These are phyloP conservation scores for Mellilla xanthometata DNA, from an alignment of 2,888 invertebrate genomes.

Conservation along the genomic window DNA sequence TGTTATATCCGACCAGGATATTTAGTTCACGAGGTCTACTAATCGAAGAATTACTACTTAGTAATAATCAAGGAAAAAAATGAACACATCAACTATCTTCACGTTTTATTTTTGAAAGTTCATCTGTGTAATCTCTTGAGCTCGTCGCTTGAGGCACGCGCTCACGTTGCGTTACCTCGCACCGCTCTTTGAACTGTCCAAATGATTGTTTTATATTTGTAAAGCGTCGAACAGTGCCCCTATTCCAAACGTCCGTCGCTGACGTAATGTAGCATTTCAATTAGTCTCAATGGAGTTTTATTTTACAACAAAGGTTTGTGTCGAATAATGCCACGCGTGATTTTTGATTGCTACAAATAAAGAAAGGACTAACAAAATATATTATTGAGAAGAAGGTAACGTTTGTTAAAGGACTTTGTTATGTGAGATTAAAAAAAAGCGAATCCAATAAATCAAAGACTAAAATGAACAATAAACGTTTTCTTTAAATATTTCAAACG, in stretches of 20 bases:
- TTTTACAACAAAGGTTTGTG: slow-evolving; percentile 61
- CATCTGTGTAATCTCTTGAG: background rate
- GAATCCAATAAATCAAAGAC: too few relatives aligned
- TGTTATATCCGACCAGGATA: too few relatives aligned
- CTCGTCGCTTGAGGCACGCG: slow-evolving; percentile 35
- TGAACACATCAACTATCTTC: too few relatives aligned
- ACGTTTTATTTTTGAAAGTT: too few relatives aligned
- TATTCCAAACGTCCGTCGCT: slow-evolving; percentile 52
- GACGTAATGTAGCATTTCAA: slow-evolving; percentile 76
- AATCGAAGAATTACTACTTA: too few relatives aligned
- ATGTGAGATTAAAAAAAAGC: too few relatives aligned
- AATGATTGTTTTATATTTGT: slow-evolving; percentile 82
- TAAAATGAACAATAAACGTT: too few relatives aligned
- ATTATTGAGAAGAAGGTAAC: slow-evolving; percentile 31
- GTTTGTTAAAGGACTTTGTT: slow-evolving; percentile 6
- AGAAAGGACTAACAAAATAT: slow-evolving; percentile 41
- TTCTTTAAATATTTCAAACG: too few relatives aligned
- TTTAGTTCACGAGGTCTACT: too few relatives aligned
- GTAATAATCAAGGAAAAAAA: too few relatives aligned
- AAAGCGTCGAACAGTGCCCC: slow-evolving; percentile 70
- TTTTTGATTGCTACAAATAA: slow-evolving; percentile 49
- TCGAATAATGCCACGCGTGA: slow-evolving; percentile 49
- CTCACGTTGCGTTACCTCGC: slow-evolving; percentile 63
- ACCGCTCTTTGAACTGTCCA: slow-evolving; percentile 75
- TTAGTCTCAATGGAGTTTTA: slow-evolving; percentile 67